Evolutionary conservation across 2,113 vertebrate genomes (phyloP).

Genomic region (Cisticola juncidis): DNA sequence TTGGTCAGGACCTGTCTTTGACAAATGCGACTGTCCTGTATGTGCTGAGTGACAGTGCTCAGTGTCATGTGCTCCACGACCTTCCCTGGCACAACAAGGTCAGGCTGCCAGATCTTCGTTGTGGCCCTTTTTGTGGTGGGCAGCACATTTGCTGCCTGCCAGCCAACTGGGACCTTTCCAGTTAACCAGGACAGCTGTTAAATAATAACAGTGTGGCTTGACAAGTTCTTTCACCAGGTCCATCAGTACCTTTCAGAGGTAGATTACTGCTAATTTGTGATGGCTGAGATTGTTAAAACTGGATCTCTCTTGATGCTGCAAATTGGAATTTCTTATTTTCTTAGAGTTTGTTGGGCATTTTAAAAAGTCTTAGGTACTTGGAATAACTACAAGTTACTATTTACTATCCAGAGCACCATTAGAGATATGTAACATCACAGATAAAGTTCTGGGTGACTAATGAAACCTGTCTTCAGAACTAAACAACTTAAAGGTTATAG

Average conservation of each 20-base stretch:
- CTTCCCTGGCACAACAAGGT: not conserved
- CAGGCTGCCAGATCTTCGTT: not conserved
- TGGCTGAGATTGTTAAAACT: not conserved
- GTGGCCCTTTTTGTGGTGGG: not conserved
- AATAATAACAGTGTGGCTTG: not conserved
- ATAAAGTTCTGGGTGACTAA: not conserved
- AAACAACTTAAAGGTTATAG: not conserved
- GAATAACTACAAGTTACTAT: not conserved
- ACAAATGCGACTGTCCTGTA: not conserved
- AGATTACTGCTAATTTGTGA: not conserved
- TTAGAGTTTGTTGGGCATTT: not conserved
- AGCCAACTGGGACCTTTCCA: not conserved
- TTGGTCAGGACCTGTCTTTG: not conserved
- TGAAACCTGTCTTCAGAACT: not conserved
- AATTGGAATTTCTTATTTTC: not conserved
- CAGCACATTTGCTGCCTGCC: not conserved
- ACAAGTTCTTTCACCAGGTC: not conserved
- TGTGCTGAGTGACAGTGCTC: not conserved
- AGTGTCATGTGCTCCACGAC: not conserved
- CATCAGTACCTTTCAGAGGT: not conserved
- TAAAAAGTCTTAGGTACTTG: not conserved
- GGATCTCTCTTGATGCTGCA: not conserved
- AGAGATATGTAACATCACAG: not conserved
- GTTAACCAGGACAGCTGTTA: not conserved
- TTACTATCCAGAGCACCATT: not conserved